Conservation (phyloP, 2,888 invertebrate genomes). For the Athalia rosae region DNA sequence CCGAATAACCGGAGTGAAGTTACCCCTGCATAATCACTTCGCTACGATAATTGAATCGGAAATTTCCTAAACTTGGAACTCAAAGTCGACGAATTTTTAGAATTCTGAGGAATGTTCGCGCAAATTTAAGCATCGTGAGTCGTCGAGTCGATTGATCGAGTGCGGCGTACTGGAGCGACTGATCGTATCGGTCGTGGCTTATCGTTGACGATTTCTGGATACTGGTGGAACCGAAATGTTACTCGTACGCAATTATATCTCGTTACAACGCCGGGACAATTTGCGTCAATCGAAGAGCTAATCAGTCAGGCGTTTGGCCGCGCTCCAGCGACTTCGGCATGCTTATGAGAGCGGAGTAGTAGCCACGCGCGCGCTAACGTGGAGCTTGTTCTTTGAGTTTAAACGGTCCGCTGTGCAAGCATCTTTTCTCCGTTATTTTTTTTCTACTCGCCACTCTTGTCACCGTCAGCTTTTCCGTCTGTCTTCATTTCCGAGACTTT, state of each 20-base stretch:
- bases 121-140: too few relatives aligned
- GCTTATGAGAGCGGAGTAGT: neutral
- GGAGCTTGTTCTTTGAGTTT: slow-evolving; percentile 3
- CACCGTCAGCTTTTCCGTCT: neutral
- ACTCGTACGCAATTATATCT: neutral
- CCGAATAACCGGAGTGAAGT: too few relatives aligned
- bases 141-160: too few relatives aligned
- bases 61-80: too few relatives aligned
- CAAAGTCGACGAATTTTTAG: too few relatives aligned
- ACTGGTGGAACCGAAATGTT: too few relatives aligned
- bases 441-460: neutral
- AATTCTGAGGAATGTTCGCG: too few relatives aligned
- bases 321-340: neutral
- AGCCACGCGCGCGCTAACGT: neutral
- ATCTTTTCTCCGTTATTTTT: neutral
- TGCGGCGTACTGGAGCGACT: too few relatives aligned
- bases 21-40: too few relatives aligned
- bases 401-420: slow-evolving; percentile 4
- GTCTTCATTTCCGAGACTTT: neutral
- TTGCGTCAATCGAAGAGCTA: neutral
- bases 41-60: too few relatives aligned
- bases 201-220: too few relatives aligned
- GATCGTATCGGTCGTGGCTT: too few relatives aligned
- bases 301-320: neutral
- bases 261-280: neutral